Conservation (phyloP, 2,797 vertebrate genomes). For the Loris lydekkerianus region DNA sequence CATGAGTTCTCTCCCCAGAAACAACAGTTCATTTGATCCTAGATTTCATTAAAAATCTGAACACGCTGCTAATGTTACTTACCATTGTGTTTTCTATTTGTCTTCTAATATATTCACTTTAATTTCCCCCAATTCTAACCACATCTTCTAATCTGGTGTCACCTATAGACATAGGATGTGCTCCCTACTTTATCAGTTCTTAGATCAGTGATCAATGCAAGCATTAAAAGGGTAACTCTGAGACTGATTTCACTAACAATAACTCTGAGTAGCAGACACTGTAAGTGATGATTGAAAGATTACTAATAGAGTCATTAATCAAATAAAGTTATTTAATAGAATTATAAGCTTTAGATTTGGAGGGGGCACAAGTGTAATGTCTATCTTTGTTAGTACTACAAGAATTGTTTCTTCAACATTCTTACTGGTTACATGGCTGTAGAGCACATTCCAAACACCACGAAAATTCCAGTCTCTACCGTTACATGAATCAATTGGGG, state of each 20-base stretch:
- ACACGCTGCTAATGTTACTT: background rate
- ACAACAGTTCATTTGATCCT: constrained; percentile 10
- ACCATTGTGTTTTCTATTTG: background rate
- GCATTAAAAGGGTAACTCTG: background rate
- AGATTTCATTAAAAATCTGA: constrained; percentile 57
- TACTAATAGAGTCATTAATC: background rate
- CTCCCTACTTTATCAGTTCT: background rate
- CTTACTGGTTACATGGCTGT: background rate
- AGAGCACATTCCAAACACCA: constrained; percentile 8
- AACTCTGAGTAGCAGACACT: background rate
- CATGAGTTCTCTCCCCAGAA: background rate
- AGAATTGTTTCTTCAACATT: background rate
- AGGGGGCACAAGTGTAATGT: background rate
- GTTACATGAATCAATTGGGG: constrained; percentile 18
- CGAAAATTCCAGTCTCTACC: background rate
- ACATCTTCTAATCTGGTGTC: constrained; percentile 42
- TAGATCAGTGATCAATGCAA: background rate
- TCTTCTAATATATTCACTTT: constrained; percentile 48
- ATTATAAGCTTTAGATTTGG: background rate
- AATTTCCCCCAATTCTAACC: constrained; percentile 44
- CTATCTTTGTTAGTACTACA: background rate
- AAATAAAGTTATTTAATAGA: constrained; percentile 40
- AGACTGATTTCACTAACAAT: background rate
- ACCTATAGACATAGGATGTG: constrained; percentile 11
- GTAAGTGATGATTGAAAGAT: background rate